Conservation (phyloP, 1,140 invertebrate genomes). For the Pinna nobilis region DNA sequence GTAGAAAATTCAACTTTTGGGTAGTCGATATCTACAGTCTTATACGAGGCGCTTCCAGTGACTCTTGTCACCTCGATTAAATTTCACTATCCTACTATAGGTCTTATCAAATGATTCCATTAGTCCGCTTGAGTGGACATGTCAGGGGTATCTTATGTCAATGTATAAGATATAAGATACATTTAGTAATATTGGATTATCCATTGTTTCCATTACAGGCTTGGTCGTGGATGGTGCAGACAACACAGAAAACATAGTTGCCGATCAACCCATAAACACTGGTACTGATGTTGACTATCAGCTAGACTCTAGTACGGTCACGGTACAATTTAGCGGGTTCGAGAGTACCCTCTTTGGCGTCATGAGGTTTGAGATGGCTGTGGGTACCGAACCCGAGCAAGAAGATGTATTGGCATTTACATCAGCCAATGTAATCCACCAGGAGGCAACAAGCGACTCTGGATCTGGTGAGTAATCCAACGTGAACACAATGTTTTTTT, state of each 20-base stretch:
- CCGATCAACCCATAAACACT: neutral
- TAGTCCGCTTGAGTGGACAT: no score
- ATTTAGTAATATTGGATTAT: no score
- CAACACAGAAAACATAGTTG: slow-evolving; percentile 9
- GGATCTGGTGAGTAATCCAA: slow-evolving; percentile 43
- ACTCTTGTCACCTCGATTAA: no score
- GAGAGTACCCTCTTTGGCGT: slow-evolving; percentile 54
- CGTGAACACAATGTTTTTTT: no score
- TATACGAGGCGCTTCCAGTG: no score
- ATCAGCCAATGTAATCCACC: slow-evolving; percentile 41
- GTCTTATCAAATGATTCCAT: no score
- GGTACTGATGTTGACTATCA: slow-evolving; percentile 49
- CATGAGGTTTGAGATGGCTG: slow-evolving; percentile 51
- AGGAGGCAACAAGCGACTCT: slow-evolving; percentile 38
- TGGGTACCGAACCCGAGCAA: slow-evolving; percentile 51
- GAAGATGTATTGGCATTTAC: slow-evolving; percentile 57
- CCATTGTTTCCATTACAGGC: slow-evolving; percentile 26
- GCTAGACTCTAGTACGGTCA: slow-evolving; percentile 46
- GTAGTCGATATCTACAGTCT: no score
- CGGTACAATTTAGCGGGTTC: slow-evolving; percentile 54
- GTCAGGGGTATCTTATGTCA: no score
- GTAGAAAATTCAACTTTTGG: no score
- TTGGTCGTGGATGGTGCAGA: slow-evolving; percentile 52
- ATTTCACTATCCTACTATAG: no score
- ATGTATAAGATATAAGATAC: no score